A percentile compares a stretch with the other conserved stretches of the same genome.
Evolutionary conservation across 2,797 vertebrate species (phyloP).

Genomic region (Parauchenoglanis punctatus): DNA sequence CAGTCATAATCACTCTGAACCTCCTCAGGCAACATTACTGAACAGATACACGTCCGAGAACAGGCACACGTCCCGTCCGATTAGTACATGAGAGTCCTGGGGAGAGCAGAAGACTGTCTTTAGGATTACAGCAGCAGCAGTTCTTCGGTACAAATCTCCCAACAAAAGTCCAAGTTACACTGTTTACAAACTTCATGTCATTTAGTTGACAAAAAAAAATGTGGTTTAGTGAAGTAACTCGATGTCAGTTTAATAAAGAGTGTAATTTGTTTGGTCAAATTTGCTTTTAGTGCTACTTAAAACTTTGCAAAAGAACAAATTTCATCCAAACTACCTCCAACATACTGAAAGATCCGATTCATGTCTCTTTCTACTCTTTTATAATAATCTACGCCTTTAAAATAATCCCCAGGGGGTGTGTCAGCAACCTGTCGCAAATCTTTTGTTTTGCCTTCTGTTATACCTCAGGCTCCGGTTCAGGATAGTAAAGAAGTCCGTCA

Average conservation of each 20-base stretch:
- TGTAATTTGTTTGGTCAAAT: neutral
- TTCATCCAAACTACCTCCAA: neutral
- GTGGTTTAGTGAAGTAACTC: neutral
- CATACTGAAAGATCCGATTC: neutral
- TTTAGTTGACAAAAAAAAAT: neutral
- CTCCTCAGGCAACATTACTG: neutral
- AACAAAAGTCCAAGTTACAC: neutral
- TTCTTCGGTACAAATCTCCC: neutral
- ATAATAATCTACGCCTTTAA: too few species aligned
- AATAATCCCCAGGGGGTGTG: neutral
- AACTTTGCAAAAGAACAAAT: neutral
- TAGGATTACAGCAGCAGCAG: neutral
- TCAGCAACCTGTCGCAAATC: neutral
- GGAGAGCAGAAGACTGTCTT: neutral
- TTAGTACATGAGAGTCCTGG: neutral
- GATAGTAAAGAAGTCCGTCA: conserved; percentile 7
- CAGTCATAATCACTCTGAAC: neutral
- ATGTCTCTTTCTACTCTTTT: neutral
- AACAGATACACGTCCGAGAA: neutral
- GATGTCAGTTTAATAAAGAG: neutral
- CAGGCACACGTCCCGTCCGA: neutral
- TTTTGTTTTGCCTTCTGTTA: too few species aligned
- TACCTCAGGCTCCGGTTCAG: neutral
- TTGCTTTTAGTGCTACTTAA: neutral
- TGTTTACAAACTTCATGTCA: neutral